Evolutionary conservation across 1,140 invertebrate species (phyloP).

Genomic region (Acyrthosiphon pisum): DNA sequence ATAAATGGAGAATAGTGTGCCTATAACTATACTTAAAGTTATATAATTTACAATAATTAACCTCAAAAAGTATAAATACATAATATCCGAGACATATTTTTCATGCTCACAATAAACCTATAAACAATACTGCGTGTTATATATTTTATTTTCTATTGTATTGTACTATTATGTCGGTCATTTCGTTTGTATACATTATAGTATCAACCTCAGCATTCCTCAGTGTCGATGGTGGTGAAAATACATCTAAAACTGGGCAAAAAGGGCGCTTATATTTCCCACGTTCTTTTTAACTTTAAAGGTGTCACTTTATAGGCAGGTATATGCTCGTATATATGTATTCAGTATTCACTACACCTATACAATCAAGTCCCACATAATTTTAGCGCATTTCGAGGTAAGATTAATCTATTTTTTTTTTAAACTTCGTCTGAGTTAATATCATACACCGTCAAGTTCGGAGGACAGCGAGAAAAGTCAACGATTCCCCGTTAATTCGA

Average conservation of each 20-base stretch:
- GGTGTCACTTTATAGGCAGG: neutral
- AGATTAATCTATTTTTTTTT: neutral
- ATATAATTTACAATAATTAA: neutral
- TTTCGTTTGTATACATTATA: neutral
- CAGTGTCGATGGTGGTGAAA: neutral
- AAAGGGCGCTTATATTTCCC: neutral
- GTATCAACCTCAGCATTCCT: neutral
- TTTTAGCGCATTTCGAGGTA: neutral
- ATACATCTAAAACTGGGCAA: neutral
- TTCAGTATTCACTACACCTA: neutral
- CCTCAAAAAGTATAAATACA: neutral
- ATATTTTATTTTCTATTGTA: conserved; percentile 18
- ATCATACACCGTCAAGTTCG: neutral
- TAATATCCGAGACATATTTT: neutral
- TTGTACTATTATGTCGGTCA: neutral
- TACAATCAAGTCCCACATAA: neutral
- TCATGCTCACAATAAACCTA: neutral
- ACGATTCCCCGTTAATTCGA: neutral
- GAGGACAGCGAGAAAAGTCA: neutral
- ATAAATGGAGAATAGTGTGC: neutral
- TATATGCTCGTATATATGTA: neutral
- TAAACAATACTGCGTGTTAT: neutral
- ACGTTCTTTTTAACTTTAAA: neutral
- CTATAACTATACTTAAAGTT: neutral
- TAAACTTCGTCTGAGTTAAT: too few species aligned